Conservation (phyloP, 2,888 invertebrate species). For the Epirrita christyi region DNA sequence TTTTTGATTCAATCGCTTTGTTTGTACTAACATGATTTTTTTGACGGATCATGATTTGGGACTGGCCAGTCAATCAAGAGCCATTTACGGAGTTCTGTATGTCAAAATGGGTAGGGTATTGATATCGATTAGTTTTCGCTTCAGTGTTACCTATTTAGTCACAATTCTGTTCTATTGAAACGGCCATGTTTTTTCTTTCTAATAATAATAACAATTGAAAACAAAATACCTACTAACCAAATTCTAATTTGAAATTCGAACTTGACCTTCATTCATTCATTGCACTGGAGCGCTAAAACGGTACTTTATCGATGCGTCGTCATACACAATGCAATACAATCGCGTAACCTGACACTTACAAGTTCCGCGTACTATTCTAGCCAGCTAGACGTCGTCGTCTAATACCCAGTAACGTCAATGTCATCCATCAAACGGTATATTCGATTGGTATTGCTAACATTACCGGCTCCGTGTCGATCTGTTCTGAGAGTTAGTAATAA, state of each 20-base stretch:
- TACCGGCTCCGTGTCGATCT: constrained; percentile 11
- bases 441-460: constrained; percentile 16
- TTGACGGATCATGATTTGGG: no score
- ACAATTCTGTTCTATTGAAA: no score
- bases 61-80: no score
- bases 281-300: constrained; percentile 16
- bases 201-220: no score
- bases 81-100: no score
- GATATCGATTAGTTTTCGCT: no score
- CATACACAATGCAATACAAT: constrained; percentile 27
- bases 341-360: constrained; percentile 53
- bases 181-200: no score
- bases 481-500: constrained; percentile 3
- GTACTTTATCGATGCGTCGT: constrained; percentile 17
- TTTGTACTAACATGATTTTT: no score
- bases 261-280: constrained; percentile 26
- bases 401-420: constrained; percentile 21
- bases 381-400: constrained; percentile 50
- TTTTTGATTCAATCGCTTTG: no score
- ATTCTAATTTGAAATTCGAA: constrained; percentile 11
- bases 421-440: constrained; percentile 15
- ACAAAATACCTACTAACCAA: not conserved
- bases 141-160: no score
- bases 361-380: constrained; percentile 71
- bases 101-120: no score